Conservation (phyloP, 2,113 vertebrate species). For the Pterocles orientalis region DNA sequence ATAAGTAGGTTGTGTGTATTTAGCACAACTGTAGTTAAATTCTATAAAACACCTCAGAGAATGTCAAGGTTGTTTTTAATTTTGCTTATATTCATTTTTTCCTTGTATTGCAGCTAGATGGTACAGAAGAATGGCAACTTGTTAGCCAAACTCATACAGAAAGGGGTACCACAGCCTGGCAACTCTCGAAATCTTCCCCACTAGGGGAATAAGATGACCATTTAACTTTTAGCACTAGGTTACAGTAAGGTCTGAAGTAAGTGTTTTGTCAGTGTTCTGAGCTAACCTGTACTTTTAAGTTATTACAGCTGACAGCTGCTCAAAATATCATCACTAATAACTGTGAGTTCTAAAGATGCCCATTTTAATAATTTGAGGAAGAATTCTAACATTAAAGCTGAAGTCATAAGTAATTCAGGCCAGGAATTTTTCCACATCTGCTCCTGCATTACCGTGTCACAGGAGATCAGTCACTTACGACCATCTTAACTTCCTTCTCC, state of each 20-base stretch:
- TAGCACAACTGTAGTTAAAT: background rate
- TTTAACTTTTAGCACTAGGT: background rate
- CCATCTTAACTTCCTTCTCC: background rate
- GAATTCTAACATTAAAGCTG: background rate
- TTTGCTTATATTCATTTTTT: background rate
- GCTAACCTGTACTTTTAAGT: background rate
- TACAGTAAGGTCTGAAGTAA: background rate
- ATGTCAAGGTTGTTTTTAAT: background rate
- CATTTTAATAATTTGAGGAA: background rate
- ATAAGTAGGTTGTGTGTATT: background rate
- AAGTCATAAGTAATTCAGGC: background rate
- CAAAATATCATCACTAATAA: background rate
- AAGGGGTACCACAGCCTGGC: background rate
- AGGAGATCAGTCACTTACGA: background rate
- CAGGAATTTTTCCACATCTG: background rate
- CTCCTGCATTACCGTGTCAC: background rate
- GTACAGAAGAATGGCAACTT: background rate
- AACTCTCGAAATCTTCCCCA: background rate
- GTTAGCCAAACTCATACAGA: background rate
- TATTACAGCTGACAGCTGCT: background rate
- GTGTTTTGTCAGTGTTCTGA: background rate
- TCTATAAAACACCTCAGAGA: background rate
- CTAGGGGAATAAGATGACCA: background rate
- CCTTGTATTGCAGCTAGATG: background rate
- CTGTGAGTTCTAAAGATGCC: background rate